Evolutionary conservation across 2,888 invertebrate species (phyloP).

Genomic region (Melikaiella ostensackeni): DNA sequence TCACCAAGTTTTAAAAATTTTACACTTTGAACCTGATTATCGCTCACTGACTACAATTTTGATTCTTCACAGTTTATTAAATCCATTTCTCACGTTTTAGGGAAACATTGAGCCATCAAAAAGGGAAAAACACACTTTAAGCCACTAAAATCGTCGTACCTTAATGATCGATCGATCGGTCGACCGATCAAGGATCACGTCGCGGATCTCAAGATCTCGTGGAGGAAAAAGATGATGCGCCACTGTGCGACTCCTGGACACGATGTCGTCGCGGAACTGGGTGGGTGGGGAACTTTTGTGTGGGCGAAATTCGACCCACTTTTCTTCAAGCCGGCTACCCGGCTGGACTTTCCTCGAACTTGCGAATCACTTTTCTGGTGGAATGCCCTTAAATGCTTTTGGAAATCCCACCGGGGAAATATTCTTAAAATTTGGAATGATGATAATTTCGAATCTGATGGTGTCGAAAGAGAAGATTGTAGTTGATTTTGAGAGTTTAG

Average conservation of each 20-base stretch:
- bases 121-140: background rate
- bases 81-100: background rate
- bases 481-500: constrained; percentile 35
- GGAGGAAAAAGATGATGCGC: constrained; percentile 60
- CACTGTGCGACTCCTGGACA: constrained; percentile 61
- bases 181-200: constrained; percentile 40
- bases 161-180: constrained; percentile 40
- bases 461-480: background rate
- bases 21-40: background rate
- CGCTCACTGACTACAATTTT: background rate
- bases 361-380: constrained; percentile 5
- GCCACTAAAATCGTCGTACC: constrained; percentile 3
- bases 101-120: background rate
- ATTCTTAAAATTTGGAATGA: background rate
- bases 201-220: constrained; percentile 51
- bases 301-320: constrained; percentile 63
- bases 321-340: constrained; percentile 40
- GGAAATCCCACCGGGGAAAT: background rate
- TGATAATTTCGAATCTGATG: background rate
- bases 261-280: constrained; percentile 41
- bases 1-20: background rate
- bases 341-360: background rate
- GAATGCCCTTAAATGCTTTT: background rate
- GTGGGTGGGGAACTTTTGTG: constrained; percentile 55
- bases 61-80: background rate